Evolutionary conservation across 2,797 vertebrate species (phyloP), one percentile per base, ranked within the genome.

Genomic region (Pseudopleuronectes americanus): DNA sequence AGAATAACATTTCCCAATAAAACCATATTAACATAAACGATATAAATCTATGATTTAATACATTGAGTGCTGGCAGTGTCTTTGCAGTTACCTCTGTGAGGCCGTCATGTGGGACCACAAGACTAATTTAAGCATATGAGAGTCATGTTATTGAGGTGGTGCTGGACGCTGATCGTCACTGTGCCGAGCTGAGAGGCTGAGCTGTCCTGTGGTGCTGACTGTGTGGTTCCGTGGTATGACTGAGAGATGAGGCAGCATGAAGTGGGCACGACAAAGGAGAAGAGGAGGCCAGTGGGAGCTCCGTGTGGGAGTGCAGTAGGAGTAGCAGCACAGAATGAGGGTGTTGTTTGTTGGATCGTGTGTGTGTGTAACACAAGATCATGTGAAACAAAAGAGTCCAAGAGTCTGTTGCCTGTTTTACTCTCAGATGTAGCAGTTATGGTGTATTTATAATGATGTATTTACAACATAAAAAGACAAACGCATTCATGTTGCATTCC

Each of bases 221-320:
- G 76, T 68, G 86, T 77, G 86, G 78, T 76, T 81, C 43, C 62
- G 57, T 36, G 31, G 69, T 71, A 67, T 89, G 84, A 88, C 81
- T 43, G 54, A 33, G 23, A 21, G 77, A 82, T 86, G 87, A 90
- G 81, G 68, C 80, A 80, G 75, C 83, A 70, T 21, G 2, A 61
- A 49, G 65, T 75, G 63, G 77, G 76, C 64, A 65, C 43, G 74
- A 51, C 55, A 73, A 65, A 74, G 54, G 45, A 62, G 56, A 38
- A 63, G 77, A 76, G 60, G 59, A 77, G 64, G 21, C 45, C 24
- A 73, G 82, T 83, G 64, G 74, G 81, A 81, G 66, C 51, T 49
- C 76, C 55, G 23, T 26, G 22, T 24, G 63, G 41, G 54, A 62
- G 12, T 66, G 57, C 64, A 76, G 76, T 72, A 52, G 57, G 28